A percentile compares a stretch with the other conserved stretches of the same genome.
Conservation (phyloP, 2,888 invertebrate genomes). For the Hyppa rectilinea region DNA sequence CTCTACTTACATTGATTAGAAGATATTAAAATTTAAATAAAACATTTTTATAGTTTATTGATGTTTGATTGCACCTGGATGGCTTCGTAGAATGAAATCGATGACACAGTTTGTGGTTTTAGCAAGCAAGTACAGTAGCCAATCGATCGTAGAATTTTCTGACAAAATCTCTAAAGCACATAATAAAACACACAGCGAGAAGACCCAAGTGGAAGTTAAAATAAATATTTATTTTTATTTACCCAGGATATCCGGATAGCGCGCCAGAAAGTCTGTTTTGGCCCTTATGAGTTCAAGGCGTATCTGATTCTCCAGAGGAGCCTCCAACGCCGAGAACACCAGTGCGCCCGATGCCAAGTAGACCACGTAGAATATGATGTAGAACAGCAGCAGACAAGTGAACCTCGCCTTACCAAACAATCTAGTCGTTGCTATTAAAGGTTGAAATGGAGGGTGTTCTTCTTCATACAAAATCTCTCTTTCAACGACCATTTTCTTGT, state of each 20-base stretch:
- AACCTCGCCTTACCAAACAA: conserved; percentile 90
- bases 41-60: too few species aligned
- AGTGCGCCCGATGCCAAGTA: conserved; percentile 93
- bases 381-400: conserved; percentile 89
- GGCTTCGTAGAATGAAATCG: too few species aligned
- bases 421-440: conserved; percentile 82
- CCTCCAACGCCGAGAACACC: conserved; percentile 93
- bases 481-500: conserved; percentile 84
- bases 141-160: too few species aligned
- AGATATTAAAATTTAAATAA: too few species aligned
- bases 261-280: conserved; percentile 89
- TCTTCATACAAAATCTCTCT: conserved; percentile 87
- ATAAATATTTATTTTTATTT: conserved; percentile 66
- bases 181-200: too few species aligned
- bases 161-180: too few species aligned
- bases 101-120: background rate
- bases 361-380: conserved; percentile 90
- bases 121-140: background rate
- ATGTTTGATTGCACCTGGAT: background rate
- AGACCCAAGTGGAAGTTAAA: background rate
- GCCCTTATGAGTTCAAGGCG: conserved; percentile 87
- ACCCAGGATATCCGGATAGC: conserved; percentile 92
- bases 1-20: too few species aligned
- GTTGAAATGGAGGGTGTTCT: conserved; percentile 85
- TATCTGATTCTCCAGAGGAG: conserved; percentile 91